Conservation (phyloP, 2,797 vertebrate genomes). For the Esox masquinongy region DNA sequence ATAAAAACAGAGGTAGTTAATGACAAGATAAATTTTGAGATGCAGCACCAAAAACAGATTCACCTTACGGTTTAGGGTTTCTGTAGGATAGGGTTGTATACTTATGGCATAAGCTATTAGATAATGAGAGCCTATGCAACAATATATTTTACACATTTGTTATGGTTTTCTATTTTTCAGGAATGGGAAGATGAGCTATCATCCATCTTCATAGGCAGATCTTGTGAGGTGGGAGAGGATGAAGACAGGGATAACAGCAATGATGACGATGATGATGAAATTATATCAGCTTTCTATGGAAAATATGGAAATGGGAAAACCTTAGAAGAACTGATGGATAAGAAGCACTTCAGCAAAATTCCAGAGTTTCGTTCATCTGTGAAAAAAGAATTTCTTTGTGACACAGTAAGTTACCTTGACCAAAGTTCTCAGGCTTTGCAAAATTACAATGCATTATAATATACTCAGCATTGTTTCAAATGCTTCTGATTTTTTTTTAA, state of each 20-base stretch:
- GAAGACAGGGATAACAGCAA: not conserved
- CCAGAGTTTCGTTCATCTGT: conserved; percentile 6
- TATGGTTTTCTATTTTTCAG: conserved; percentile 17
- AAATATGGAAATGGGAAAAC: conserved; percentile 8
- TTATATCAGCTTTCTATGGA: conserved; percentile 48
- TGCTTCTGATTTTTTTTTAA: no score
- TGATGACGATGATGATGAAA: conserved; percentile 15
- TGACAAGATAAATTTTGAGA: no score
- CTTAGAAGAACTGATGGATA: conserved; percentile 18
- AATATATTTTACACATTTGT: not conserved
- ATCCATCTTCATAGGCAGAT: not conserved
- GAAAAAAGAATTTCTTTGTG: conserved; percentile 26
- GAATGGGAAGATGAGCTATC: conserved; percentile 49
- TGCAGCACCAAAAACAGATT: no score
- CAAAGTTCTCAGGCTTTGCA: no score
- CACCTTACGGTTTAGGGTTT: no score
- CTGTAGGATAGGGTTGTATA: no score
- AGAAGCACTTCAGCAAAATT: conserved; percentile 32
- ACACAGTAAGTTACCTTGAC: conserved; percentile 38
- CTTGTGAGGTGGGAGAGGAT: not conserved
- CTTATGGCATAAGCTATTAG: no score
- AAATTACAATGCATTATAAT: no score
- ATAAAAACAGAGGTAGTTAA: no score
- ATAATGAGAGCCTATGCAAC: no score
- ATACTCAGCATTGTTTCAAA: no score